These are phyloP conservation scores for Pyrocoelia pectoralis DNA, from an alignment of 2,888 invertebrate species.

Conservation along the genomic window DNA sequence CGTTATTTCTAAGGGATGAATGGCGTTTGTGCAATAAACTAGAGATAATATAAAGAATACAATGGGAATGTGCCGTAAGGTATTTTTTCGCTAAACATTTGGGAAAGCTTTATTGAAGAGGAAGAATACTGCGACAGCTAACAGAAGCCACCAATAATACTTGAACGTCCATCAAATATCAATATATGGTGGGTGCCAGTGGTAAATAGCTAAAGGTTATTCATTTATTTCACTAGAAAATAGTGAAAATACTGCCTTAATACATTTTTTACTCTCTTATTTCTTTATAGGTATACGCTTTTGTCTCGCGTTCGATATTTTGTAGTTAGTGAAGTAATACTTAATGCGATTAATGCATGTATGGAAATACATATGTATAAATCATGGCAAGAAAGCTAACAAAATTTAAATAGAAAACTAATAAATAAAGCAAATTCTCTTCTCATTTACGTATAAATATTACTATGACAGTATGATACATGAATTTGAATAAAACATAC, in stretches of 20 bases:
- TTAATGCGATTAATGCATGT: too few relatives aligned
- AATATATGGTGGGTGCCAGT: constrained; percentile 47
- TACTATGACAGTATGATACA: too few relatives aligned
- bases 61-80: constrained; percentile 29
- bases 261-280: too few relatives aligned
- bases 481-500: too few relatives aligned
- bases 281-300: too few relatives aligned
- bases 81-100: constrained; percentile 36
- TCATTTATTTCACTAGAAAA: constrained; percentile 46
- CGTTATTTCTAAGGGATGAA: constrained; percentile 17
- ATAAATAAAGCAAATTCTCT: too few relatives aligned
- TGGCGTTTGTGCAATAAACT: constrained; percentile 31
- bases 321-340: too few relatives aligned
- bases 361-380: too few relatives aligned
- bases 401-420: too few relatives aligned
- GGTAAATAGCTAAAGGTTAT: constrained; percentile 48
- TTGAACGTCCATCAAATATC: constrained; percentile 47
- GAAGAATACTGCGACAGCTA: constrained; percentile 46
- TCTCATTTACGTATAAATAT: too few relatives aligned
- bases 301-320: too few relatives aligned
- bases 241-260: constrained; percentile 5
- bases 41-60: constrained; percentile 31
- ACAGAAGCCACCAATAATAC: constrained; percentile 53
- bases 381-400: too few relatives aligned
- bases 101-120: constrained; percentile 46